Evolutionary conservation across 2,113 vertebrate genomes (phyloP).

Genomic region (Toxotes jaculatrix): DNA sequence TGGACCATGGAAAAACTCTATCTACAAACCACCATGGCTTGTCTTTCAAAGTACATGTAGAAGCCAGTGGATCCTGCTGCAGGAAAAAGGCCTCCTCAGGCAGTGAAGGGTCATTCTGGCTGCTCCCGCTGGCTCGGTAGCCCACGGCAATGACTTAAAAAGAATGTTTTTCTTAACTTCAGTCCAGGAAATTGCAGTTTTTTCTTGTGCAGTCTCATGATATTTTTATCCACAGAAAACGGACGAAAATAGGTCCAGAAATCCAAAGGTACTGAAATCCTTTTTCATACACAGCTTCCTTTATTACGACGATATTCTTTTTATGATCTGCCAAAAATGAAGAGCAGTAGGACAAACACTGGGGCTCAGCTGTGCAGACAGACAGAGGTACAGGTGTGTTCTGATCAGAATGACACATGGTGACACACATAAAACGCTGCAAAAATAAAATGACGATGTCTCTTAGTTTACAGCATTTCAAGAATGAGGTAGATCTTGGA

Average conservation of each 20-base stretch:
- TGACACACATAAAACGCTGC: neutral
- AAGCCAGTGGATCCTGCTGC: neutral
- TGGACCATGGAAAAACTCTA: neutral
- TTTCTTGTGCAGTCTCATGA: too few species aligned
- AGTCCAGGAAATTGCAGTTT: neutral
- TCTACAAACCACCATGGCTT: neutral
- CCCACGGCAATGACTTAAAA: neutral
- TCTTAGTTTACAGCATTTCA: neutral
- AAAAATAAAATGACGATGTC: neutral
- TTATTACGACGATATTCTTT: neutral
- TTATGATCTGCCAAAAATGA: neutral
- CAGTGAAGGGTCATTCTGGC: neutral
- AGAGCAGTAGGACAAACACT: neutral
- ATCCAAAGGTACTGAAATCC: neutral
- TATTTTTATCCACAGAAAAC: neutral
- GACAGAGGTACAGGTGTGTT: conserved; percentile 9
- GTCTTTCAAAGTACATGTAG: neutral
- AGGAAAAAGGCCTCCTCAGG: conserved; percentile 12
- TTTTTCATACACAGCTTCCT: neutral
- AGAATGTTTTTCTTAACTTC: neutral
- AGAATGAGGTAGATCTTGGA: too few species aligned
- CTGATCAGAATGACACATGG: neutral
- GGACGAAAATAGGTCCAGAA: neutral
- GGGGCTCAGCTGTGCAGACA: conserved; percentile 8
- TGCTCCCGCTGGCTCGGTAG: conserved; percentile 1